Evolutionary conservation across 2,113 vertebrate genomes (phyloP), one percentile per base, ranked within the genome.

Genomic region (Zosterops pallidus): DNA sequence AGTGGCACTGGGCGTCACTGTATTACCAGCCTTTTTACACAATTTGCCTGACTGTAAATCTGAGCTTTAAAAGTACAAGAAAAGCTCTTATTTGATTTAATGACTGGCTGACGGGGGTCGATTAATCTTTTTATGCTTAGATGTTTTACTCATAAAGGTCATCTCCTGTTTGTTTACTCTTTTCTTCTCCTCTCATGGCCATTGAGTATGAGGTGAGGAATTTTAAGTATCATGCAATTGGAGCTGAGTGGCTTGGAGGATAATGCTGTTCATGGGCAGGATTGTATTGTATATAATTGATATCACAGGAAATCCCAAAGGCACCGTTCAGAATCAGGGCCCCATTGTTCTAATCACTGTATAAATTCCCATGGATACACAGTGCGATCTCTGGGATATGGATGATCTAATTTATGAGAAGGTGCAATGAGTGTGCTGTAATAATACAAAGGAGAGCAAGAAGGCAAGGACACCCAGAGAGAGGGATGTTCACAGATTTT

Each of bases 41-140:
- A 97, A 96, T 98, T 98, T 98, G 94, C 97, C 95, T 97, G 97
- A 97, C 97, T 98, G 96, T 97, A 98, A 98, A 98, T 97, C 94
- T 92, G 88, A 97, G 97, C 62, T 98, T 98, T 98, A 97, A 98
- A 98, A 97, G 97, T 98, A 98, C 92, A 97, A 97, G 94, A 94
- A 97, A 97, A 98, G 94, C 92, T 96, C 86, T 95, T 97, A 97
- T 97, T 98, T 98, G 97, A 97, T 98, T 98, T 98, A 98, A 98
- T 98, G 97, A 98, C 97, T 98, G 91, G 77, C 91, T 97, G 97
- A 98, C 75, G 70, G 94, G 89, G 94, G 95, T 96, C 62, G 74
- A 97, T 98, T 97, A 97, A 97, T 97, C 97, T 97, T 97, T 97
- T 97, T 96, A 84, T 96, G 86, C 89, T 95, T 94, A 96, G 93